Conservation (phyloP, 2,888 invertebrate species). For the Chalcis sispes region DNA sequence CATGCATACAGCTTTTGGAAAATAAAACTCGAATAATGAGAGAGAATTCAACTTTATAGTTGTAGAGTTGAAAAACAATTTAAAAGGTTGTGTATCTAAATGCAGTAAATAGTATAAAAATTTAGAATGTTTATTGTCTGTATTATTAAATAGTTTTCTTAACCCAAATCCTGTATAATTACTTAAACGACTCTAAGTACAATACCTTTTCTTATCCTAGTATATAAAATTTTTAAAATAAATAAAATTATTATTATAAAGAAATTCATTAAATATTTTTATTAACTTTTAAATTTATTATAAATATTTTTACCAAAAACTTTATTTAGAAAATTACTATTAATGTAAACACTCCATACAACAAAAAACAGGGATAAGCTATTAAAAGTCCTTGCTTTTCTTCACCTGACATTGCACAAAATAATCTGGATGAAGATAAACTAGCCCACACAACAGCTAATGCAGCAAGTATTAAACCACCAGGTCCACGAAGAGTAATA, state of each 20-base stretch:
- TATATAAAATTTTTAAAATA: not conserved
- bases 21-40: too few species aligned
- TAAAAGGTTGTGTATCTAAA: too few species aligned
- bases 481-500: slow-evolving; percentile 84
- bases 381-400: slow-evolving; percentile 90
- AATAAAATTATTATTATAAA: not conserved
- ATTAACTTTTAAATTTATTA: not conserved
- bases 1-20: too few species aligned
- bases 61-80: too few species aligned
- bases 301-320: slow-evolving; percentile 6
- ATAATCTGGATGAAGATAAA: slow-evolving; percentile 92
- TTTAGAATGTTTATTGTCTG: too few species aligned
- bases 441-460: slow-evolving; percentile 92
- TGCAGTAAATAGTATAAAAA: too few species aligned
- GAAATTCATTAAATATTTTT: not conserved
- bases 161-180: not conserved
- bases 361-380: slow-evolving; percentile 94
- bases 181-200: not conserved
- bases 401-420: slow-evolving; percentile 93
- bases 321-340: slow-evolving; percentile 88
- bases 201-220: not conserved
- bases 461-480: slow-evolving; percentile 83
- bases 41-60: too few species aligned
- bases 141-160: not conserved
- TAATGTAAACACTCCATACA: slow-evolving; percentile 95